These are phyloP conservation scores for Leucopsar rothschildi DNA, from an alignment of 2,113 vertebrate species.

Conservation along the genomic window DNA sequence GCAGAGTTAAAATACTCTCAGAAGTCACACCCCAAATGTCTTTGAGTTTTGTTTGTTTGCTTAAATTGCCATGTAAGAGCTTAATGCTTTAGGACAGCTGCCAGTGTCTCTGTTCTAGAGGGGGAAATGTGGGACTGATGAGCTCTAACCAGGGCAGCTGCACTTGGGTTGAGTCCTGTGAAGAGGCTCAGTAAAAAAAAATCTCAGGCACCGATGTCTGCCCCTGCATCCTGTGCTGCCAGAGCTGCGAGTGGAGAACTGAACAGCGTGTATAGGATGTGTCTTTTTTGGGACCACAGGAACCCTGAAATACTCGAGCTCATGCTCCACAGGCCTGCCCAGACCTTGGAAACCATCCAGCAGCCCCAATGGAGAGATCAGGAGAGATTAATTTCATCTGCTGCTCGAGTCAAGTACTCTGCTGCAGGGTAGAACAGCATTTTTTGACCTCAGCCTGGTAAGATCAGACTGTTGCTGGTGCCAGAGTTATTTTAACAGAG, in stretches of 20 bases:
- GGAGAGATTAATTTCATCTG: neutral
- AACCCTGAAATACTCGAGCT: neutral
- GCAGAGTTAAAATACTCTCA: neutral
- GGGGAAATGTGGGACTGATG: neutral
- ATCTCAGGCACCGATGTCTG: rapidly evolving
- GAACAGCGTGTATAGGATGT: neutral
- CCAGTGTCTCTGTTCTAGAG: neutral
- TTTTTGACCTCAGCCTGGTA: neutral
- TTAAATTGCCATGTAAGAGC: neutral
- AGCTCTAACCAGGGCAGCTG: neutral
- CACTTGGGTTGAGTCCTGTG: neutral
- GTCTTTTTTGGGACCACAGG: neutral
- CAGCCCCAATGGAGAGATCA: neutral
- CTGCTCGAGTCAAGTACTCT: neutral
- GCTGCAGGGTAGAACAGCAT: neutral
- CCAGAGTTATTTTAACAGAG: neutral
- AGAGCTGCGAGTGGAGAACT: neutral
- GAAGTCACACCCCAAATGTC: neutral
- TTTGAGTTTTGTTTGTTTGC: neutral
- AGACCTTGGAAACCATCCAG: neutral
- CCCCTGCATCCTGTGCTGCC: neutral
- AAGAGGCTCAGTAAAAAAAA: neutral
- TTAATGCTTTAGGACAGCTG: neutral
- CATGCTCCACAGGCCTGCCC: neutral
- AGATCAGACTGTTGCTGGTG: neutral